These are phyloP conservation scores for Balearica regulorum DNA, from an alignment of 2,797 vertebrate species.

Conservation along the genomic window DNA sequence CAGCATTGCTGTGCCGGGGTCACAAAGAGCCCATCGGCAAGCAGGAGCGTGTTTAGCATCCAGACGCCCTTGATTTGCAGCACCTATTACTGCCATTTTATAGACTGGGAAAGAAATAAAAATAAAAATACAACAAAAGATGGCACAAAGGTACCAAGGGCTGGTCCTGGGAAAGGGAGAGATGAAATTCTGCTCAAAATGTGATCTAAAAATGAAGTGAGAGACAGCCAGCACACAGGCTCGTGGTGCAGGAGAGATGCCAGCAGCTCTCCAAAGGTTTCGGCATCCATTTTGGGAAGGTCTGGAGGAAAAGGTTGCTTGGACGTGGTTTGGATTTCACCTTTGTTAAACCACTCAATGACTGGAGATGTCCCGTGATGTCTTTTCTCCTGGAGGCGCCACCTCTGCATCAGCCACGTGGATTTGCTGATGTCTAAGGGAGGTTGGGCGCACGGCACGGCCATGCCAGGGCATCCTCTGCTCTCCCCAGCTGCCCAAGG, in stretches of 20 bases:
- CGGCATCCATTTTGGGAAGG: background rate
- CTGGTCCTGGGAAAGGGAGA: background rate
- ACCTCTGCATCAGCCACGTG: accelerated
- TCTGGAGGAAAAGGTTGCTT: background rate
- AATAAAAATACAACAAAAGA: background rate
- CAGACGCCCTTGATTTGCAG: slow-evolving; percentile 12
- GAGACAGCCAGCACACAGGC: accelerated
- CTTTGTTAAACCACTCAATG: accelerated
- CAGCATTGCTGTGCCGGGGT: background rate
- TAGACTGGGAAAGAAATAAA: background rate
- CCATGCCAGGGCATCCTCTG: accelerated
- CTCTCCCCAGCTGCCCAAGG: background rate
- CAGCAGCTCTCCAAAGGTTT: background rate
- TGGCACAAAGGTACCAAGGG: background rate
- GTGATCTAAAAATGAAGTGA: background rate
- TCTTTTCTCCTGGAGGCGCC: background rate
- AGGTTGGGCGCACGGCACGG: accelerated
- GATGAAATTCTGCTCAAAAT: background rate
- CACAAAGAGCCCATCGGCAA: background rate
- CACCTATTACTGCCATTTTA: background rate
- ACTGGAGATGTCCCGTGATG: accelerated
- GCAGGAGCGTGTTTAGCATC: background rate
- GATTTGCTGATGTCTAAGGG: background rate
- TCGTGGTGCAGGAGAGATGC: background rate
- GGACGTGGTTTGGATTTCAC: background rate